A percentile compares a stretch with the other conserved stretches of the same genome.
phyloP scores from a whole-genome alignment of 1,140 invertebrate species.

The Melipona quadrifasciata region DNA sequence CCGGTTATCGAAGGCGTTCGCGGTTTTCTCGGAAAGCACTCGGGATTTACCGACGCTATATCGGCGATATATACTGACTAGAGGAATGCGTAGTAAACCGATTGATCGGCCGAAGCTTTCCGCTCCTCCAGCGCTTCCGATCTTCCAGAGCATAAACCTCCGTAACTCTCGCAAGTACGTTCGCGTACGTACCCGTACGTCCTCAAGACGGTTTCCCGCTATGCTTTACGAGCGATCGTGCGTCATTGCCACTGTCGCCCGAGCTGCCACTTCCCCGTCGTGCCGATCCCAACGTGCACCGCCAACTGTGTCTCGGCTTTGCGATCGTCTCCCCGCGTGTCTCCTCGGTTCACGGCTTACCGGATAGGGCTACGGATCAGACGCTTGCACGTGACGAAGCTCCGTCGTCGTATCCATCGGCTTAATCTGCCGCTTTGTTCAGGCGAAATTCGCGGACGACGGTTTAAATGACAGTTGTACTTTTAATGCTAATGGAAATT shows the following conservation, averaged over 20 bases:
- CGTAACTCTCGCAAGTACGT: conserved; percentile 35
- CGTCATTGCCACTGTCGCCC: conserved; percentile 62
- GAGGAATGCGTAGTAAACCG: conserved; percentile 33
- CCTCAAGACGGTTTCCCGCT: conserved; percentile 59
- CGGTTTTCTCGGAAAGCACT: not conserved
- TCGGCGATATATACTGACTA: conserved; percentile 36
- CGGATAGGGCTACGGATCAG: conserved; percentile 39
- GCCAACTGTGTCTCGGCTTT: conserved; percentile 27
- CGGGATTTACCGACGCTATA: conserved; percentile 61
- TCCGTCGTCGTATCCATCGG: not conserved
- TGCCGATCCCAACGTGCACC: not conserved
- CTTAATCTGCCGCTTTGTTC: not conserved
- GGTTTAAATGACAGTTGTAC: too few relatives aligned
- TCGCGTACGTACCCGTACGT: conserved; percentile 22
- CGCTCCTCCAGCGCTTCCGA: not conserved
- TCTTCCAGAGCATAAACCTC: conserved; percentile 56
- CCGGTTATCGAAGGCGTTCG: not conserved
- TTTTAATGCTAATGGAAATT: too few relatives aligned
- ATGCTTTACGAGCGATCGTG: conserved; percentile 68
- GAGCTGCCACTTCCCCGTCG: not conserved
- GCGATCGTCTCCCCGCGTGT: conserved; percentile 32
- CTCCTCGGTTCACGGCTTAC: not conserved
- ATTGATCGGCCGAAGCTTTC: conserved; percentile 50
- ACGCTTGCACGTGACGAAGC: not conserved
- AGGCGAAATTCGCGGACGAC: too few relatives aligned